Conservation (phyloP, 1,140 invertebrate genomes). For the Lutraria rhynchaena region DNA sequence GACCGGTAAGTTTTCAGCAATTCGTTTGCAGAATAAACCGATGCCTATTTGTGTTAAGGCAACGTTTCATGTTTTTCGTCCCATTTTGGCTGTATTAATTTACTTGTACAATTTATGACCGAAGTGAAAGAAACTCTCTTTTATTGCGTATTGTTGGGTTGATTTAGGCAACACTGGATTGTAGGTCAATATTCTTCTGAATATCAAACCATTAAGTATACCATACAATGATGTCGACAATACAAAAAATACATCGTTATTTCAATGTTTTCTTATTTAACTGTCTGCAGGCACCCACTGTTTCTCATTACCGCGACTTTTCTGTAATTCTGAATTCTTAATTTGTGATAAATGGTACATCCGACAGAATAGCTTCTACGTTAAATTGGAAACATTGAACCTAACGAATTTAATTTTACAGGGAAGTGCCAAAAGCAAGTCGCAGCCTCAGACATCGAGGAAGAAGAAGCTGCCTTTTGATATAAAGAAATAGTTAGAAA, state of each 20-base stretch:
- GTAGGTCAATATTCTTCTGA: no score
- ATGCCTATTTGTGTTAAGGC: not conserved
- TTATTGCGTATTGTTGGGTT: not conserved
- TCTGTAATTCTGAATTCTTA: not conserved
- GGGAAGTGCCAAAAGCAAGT: constrained; percentile 21
- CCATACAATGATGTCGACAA: no score
- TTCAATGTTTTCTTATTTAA: no score
- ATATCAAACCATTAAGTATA: no score
- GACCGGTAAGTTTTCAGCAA: constrained; percentile 37
- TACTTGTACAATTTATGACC: not conserved
- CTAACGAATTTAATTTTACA: not conserved
- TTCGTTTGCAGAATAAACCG: not conserved
- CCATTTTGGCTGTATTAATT: not conserved
- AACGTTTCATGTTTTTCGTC: not conserved
- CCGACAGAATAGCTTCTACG: no score
- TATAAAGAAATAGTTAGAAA: constrained; percentile 1
- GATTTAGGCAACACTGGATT: not conserved
- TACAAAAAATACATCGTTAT: no score
- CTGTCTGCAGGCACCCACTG: not conserved
- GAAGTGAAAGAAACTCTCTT: not conserved
- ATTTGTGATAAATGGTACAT: not conserved
- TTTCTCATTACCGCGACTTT: not conserved
- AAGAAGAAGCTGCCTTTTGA: constrained; percentile 21
- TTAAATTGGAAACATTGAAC: not conserved
- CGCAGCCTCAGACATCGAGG: constrained; percentile 7